Conservation (phyloP, 2,888 invertebrate species). For the Disparrhopalites patrizii region DNA sequence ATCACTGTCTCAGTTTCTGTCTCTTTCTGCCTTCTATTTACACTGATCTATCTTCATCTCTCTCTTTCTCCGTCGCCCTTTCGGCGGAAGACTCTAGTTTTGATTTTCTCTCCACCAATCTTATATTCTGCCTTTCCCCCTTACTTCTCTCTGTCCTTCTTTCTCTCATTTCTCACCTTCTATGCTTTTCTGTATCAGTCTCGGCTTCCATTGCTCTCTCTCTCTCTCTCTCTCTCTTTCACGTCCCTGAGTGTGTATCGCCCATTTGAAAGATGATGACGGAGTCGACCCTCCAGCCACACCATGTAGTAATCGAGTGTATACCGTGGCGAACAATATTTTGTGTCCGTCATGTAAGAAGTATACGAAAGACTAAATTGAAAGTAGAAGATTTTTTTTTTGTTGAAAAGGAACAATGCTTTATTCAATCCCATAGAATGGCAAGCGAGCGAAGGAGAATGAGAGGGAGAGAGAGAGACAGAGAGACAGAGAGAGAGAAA, state of each 20-base stretch:
- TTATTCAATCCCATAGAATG: not conserved
- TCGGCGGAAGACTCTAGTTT: too few relatives aligned
- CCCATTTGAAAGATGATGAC: conserved; percentile 4
- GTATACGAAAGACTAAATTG: conserved; percentile 7
- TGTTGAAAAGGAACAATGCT: conserved; percentile 3
- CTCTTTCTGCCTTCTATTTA: too few relatives aligned
- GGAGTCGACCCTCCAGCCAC: conserved; percentile 9
- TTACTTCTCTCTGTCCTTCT: not conserved
- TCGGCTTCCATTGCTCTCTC: too few relatives aligned
- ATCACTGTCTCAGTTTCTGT: too few relatives aligned
- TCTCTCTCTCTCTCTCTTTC: not conserved
- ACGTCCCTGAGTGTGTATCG: not conserved
- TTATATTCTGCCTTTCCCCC: too few relatives aligned
- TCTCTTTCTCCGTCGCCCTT: too few relatives aligned
- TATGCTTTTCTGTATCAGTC: too few relatives aligned
- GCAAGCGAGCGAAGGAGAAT: not conserved
- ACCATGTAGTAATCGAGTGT: not conserved
- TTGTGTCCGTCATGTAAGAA: not conserved
- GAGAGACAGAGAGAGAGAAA: too few relatives aligned
- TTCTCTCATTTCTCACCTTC: not conserved
- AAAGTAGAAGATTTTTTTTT: conserved; percentile 5
- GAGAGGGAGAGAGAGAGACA: too few relatives aligned
- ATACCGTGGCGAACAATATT: not conserved
- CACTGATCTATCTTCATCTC: too few relatives aligned
- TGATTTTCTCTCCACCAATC: too few relatives aligned